phyloP scores from a whole-genome alignment of 2,888 invertebrate genomes.

The Athrips mouffetella region DNA sequence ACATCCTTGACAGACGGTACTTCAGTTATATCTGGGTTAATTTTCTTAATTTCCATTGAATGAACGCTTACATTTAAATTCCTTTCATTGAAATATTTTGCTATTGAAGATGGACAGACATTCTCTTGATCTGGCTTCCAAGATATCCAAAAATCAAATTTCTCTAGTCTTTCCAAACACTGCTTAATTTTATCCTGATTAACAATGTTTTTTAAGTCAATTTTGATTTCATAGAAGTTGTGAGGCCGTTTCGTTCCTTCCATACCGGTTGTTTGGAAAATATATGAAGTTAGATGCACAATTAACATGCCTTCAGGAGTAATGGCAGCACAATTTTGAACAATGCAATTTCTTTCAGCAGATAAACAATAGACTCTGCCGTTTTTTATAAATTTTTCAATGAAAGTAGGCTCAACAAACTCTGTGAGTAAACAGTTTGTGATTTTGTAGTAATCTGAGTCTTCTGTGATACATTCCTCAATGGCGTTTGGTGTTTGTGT shows the following conservation, averaged over 20 bases:
- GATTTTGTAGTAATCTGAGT: conserved; percentile 59
- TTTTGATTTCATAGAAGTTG: conserved; percentile 52
- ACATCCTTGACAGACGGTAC: conserved; percentile 52
- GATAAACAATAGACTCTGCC: conserved; percentile 57
- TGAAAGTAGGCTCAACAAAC: conserved; percentile 51
- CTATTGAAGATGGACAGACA: conserved; percentile 65
- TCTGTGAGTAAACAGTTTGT: conserved; percentile 45
- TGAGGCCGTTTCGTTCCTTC: conserved; percentile 57
- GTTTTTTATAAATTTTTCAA: conserved; percentile 56
- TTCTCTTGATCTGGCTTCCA: conserved; percentile 57
- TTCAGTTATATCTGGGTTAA: conserved; percentile 44
- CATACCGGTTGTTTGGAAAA: conserved; percentile 63
- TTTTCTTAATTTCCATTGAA: conserved; percentile 32
- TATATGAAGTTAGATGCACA: conserved; percentile 48
- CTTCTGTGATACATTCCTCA: conserved; percentile 47
- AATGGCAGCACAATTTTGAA: conserved; percentile 55
- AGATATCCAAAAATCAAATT: conserved; percentile 46
- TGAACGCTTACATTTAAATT: conserved; percentile 40
- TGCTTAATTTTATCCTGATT: conserved; percentile 37
- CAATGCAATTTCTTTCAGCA: conserved; percentile 49
- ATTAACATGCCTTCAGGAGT: conserved; percentile 58
- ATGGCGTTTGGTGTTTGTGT: conserved; percentile 44
- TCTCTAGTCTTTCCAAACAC: conserved; percentile 45
- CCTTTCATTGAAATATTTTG: conserved; percentile 59
- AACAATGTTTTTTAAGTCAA: conserved; percentile 46